These are phyloP conservation scores for Neoitamus cyanurus DNA, from an alignment of 2,888 invertebrate species.

Conservation along the genomic window DNA sequence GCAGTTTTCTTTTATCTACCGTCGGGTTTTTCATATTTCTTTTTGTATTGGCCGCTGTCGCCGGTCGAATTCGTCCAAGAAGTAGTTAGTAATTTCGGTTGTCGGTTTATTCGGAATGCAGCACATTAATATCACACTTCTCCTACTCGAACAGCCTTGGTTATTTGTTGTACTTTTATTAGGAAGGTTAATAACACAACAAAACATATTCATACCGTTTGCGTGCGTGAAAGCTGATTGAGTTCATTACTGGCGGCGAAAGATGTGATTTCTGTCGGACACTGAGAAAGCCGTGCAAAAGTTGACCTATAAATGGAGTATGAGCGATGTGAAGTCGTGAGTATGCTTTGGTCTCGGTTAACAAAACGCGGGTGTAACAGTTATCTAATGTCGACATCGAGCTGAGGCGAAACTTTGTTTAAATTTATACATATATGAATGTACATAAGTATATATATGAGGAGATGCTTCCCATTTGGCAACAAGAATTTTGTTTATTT, in stretches of 20 bases:
- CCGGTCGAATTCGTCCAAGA: neutral
- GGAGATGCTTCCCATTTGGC: neutral
- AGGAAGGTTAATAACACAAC: neutral
- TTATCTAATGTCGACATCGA: constrained; percentile 1
- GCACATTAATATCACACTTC: neutral
- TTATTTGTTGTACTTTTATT: neutral
- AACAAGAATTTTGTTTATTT: neutral
- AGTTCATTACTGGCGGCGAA: neutral
- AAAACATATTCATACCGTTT: neutral
- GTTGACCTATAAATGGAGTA: constrained; percentile 46
- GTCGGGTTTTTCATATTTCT: neutral
- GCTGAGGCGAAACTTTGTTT: neutral
- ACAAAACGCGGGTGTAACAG: constrained; percentile 19
- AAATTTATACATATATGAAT: neutral
- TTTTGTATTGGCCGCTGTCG: neutral
- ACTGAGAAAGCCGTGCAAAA: neutral
- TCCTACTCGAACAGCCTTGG: neutral
- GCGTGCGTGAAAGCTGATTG: neutral
- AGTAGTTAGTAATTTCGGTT: neutral
- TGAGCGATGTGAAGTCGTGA: constrained; percentile 42
- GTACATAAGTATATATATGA: neutral
- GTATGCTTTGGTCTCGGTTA: constrained; percentile 32
- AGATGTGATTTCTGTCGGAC: constrained; percentile 22
- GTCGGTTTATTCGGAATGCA: neutral
- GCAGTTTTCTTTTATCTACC: neutral